phyloP scores from a whole-genome alignment of 1,140 invertebrate species.

The Rhopalosiphum padi region DNA sequence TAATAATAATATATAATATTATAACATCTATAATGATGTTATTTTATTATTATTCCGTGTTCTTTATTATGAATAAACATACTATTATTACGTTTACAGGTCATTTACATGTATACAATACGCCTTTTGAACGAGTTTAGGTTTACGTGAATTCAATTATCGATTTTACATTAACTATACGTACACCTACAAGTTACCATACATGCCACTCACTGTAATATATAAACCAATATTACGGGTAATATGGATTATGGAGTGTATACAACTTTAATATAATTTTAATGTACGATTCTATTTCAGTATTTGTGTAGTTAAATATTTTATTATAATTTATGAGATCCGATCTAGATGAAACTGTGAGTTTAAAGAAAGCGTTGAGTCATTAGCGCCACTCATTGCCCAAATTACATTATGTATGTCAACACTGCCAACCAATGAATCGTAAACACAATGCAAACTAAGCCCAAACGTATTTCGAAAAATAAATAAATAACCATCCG shows the following conservation, averaged over 20 bases:
- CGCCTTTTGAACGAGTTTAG: not conserved
- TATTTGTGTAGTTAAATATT: not conserved
- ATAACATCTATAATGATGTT: not conserved
- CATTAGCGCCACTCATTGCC: not conserved
- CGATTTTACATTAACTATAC: not conserved
- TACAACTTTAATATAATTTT: not conserved
- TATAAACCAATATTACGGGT: not conserved
- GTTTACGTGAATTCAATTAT: not conserved
- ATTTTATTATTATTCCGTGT: not conserved
- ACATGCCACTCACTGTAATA: not conserved
- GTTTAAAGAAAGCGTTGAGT: not conserved
- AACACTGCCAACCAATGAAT: not conserved
- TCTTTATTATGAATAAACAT: not conserved
- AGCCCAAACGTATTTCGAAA: not conserved
- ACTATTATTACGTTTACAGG: not conserved
- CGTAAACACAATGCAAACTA: not conserved
- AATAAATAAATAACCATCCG: not conserved
- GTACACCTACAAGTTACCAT: not conserved
- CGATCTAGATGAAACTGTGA: not conserved
- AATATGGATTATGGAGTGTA: not conserved
- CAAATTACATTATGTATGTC: not conserved
- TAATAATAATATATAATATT: not conserved
- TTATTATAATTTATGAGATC: not conserved
- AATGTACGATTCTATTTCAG: not conserved
- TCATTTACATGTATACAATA: not conserved